These are phyloP conservation scores for Drosophila nigrodunni DNA, from an alignment of 1,140 invertebrate species.

Conservation along the genomic window DNA sequence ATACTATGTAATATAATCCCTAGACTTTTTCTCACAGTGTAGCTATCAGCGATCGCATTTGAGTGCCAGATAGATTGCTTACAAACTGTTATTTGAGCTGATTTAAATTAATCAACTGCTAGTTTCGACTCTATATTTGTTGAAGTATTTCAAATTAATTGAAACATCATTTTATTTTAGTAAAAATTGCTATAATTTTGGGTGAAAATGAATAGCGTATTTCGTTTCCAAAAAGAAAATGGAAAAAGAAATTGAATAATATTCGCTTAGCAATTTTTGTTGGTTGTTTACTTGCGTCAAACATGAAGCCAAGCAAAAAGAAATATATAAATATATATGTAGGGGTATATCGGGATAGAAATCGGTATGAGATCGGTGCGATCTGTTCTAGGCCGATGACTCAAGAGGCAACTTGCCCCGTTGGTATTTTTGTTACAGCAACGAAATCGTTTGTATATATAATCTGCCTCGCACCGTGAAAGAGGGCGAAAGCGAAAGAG, in stretches of 20 bases:
- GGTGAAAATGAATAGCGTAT: constrained; percentile 63
- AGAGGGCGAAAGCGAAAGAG: not conserved
- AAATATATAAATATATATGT: too few species aligned
- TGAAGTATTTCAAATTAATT: too few species aligned
- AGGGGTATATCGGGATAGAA: too few species aligned
- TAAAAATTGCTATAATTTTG: too few species aligned
- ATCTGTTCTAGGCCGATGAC: constrained; percentile 68
- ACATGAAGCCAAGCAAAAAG: constrained; percentile 66
- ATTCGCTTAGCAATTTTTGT: constrained; percentile 35
- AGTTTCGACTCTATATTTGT: too few species aligned
- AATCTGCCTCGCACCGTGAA: constrained; percentile 49
- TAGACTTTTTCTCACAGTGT: too few species aligned
- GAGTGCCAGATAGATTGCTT: too few species aligned
- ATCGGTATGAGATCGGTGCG: constrained; percentile 6
- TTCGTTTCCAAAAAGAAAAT: constrained; percentile 49
- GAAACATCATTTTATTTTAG: too few species aligned
- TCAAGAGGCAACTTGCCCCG: constrained; percentile 75
- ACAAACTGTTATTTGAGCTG: too few species aligned
- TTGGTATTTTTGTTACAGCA: constrained; percentile 78
- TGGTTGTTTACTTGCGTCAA: constrained; percentile 77
- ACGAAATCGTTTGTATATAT: constrained; percentile 68
- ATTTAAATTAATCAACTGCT: too few species aligned
- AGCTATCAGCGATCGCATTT: too few species aligned
- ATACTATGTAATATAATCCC: too few species aligned
- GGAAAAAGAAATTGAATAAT: not conserved